Evolutionary conservation across 2,113 vertebrate species (phyloP).

Genomic region (Lichenostomus cassidix): DNA sequence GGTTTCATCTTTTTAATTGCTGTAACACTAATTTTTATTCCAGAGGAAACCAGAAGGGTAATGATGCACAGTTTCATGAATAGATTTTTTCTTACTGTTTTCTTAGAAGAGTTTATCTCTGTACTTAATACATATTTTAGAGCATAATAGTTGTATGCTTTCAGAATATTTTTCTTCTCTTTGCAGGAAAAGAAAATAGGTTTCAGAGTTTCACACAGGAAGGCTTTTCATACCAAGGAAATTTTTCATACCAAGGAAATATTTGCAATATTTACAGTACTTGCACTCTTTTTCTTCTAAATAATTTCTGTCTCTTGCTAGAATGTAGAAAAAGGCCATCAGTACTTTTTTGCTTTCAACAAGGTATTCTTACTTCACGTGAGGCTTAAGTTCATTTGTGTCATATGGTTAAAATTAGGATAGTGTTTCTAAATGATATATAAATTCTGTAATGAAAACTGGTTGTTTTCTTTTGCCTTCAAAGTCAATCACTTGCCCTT

Average conservation of each 20-base stretch:
- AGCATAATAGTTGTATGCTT: not conserved
- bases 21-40: not conserved
- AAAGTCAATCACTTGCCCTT: not conserved
- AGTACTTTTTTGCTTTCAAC: constrained; percentile 1
- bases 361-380: constrained; percentile 31
- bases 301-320: constrained; percentile 11
- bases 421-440: constrained; percentile 54
- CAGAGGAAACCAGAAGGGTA: not conserved
- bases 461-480: constrained; percentile 34
- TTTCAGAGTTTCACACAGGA: not conserved
- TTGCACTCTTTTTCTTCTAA: not conserved
- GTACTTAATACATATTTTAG: not conserved
- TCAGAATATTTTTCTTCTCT: not conserved
- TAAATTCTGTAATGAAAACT: constrained; percentile 55
- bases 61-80: not conserved
- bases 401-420: constrained; percentile 51
- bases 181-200: not conserved
- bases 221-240: not conserved
- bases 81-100: not conserved
- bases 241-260: not conserved
- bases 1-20: not conserved
- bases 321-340: not conserved
- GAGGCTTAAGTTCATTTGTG: constrained; percentile 5
- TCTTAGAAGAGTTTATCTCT: not conserved
- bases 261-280: not conserved